A percentile compares a stretch with the other conserved stretches of the same genome.
Conservation (phyloP, 23 tunicate genomes). For the Trididemnum nubilum region DNA sequence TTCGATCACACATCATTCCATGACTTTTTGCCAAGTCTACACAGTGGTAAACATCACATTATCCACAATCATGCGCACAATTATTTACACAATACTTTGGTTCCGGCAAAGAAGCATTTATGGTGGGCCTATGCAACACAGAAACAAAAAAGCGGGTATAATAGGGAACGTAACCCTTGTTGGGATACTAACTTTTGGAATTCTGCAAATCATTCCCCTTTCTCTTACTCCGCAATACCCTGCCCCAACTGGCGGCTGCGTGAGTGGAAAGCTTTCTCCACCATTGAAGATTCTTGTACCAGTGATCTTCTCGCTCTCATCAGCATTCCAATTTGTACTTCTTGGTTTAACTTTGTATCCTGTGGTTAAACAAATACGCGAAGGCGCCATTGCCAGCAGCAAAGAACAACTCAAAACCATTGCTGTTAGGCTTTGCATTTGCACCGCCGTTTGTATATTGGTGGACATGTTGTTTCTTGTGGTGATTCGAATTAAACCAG, state of each 20-base stretch:
- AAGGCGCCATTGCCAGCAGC: not conserved
- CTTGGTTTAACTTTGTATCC: slow-evolving; percentile 52
- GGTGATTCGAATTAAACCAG: slow-evolving; percentile 10
- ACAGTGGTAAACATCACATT: slow-evolving; percentile 29
- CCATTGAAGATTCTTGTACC: slow-evolving; percentile 20
- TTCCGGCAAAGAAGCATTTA: slow-evolving; percentile 42
- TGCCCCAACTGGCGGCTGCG: slow-evolving; percentile 22
- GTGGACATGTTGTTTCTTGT: slow-evolving; percentile 37
- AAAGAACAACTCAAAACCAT: slow-evolving; percentile 7
- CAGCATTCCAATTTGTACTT: slow-evolving; percentile 47
- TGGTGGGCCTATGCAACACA: slow-evolving; percentile 22
- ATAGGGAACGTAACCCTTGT: slow-evolving; percentile 30
- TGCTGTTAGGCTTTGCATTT: slow-evolving; percentile 35
- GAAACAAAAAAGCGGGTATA: not conserved
- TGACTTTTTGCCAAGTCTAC: slow-evolving; percentile 36
- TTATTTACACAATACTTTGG: slow-evolving; percentile 54
- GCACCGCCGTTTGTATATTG: slow-evolving; percentile 40
- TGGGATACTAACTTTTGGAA: slow-evolving; percentile 43
- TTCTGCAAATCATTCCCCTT: slow-evolving; percentile 6
- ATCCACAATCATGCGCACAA: slow-evolving; percentile 34
- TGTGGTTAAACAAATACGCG: slow-evolving; percentile 41
- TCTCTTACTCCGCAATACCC: slow-evolving; percentile 18
- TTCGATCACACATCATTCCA: not conserved
- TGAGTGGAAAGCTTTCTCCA: not conserved
- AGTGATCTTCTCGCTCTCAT: slow-evolving; percentile 26